Evolutionary conservation across 1,140 invertebrate species (phyloP).

Genomic region (Helicoverpa zea): DNA sequence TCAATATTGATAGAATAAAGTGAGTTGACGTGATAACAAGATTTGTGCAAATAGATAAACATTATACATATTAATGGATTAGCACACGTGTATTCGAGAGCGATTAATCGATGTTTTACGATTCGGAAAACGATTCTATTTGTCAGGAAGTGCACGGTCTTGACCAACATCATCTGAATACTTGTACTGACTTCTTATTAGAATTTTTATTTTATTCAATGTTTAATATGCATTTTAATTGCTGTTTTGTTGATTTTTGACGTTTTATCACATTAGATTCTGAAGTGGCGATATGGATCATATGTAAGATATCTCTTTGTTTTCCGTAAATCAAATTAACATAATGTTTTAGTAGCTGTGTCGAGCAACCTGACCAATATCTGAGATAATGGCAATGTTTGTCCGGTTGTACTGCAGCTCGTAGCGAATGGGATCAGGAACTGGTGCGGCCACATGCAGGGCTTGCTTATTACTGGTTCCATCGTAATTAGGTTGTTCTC

Average conservation of each 20-base stretch:
- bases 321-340: background rate
- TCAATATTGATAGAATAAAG: constrained; percentile 62
- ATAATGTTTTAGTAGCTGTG: background rate
- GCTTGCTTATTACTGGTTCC: constrained; percentile 8
- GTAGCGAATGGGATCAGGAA: background rate
- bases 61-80: constrained; percentile 43
- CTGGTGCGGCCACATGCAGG: background rate
- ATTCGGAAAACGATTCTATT: constrained; percentile 20
- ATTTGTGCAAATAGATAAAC: constrained; percentile 48
- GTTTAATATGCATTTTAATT: background rate
- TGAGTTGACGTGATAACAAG: constrained; percentile 34
- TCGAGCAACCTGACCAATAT: background rate
- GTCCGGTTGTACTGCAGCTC: background rate
- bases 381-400: background rate
- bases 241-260: too few species aligned
- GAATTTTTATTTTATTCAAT: background rate
- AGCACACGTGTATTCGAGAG: background rate
- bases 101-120: constrained; percentile 21
- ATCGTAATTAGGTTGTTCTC: constrained; percentile 32
- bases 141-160: background rate
- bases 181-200: background rate
- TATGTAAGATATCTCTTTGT: too few species aligned
- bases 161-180: background rate
- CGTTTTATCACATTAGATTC: too few species aligned
- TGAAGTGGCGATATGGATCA: too few species aligned